Base-by-base conservation (phyloP, 2,797 vertebrate species). In the Phoxinus dragarum region DNA sequence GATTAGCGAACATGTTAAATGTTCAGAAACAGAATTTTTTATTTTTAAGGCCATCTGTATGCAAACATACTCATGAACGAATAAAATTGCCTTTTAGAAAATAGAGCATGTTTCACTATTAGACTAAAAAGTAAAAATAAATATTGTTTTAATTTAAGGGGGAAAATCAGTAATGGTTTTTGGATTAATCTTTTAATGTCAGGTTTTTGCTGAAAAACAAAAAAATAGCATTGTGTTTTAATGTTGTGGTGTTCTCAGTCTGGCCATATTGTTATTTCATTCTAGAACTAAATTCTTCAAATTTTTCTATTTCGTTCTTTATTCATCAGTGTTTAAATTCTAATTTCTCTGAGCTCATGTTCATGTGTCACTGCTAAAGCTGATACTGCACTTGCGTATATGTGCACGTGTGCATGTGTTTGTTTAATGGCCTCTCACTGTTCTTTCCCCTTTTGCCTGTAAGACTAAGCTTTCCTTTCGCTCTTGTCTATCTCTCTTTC, bases 401-500 rank as follows among this genome's bases (percentile, higher is more conserved):
- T 61, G 44, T n/a, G 42, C 31, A 23, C 7, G 74, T 52, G 38
- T 52, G 38, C 23, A n/a, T 69, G 31, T 40, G 78, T 80, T 68
- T 56, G 74, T 88, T 64, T 56, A 69, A 90, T 31, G n/a, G 17
- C 83, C 38, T 64, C 34, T 69, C 40, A 74, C 31, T 81, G 34
- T 54, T 49, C 27, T 85, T 49, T 81, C 21, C 56, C 75, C 86
- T 71, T 86, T 72, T 9, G 9, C 80, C 4, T 56, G 90, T 93
- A 93, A 93, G 91, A 89, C 80, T 82, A 66, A 76, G 66, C 21
- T 83, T 34, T 87, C 88, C 38, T 61, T 93, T 89, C 84, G 90
- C 52, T 87, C 77, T 89, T 88, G 31, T 64, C 56, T 59, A 3
- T 81, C 42, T 76, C 44, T 96, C 88, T 93, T 89, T 93, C 89